phyloP scores from a whole-genome alignment of 2,113 vertebrate species.

The Neoarius graeffei region DNA sequence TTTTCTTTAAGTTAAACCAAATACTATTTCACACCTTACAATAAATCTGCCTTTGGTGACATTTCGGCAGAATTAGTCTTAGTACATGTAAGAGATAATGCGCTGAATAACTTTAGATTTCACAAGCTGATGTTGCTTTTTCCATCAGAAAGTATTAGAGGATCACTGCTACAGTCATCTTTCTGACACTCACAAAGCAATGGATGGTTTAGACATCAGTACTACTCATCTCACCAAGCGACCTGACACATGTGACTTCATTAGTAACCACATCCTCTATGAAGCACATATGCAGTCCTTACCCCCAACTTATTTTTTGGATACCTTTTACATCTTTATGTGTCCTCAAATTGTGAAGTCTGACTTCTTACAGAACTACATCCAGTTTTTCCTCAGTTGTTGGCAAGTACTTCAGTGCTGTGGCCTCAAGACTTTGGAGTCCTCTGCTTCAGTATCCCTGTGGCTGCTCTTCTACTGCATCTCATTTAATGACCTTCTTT shows the following conservation, averaged over 20 bases:
- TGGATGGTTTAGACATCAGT: background rate
- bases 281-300: background rate
- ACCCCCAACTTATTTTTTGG: background rate
- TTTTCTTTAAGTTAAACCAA: background rate
- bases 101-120: background rate
- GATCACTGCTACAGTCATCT: background rate
- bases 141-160: background rate
- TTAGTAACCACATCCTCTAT: background rate
- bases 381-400: background rate
- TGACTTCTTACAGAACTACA: background rate
- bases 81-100: background rate
- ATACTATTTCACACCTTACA: background rate
- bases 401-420: background rate
- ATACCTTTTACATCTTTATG: background rate
- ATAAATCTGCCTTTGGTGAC: background rate
- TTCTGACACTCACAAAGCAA: background rate
- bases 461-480: background rate
- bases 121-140: background rate
- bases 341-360: background rate
- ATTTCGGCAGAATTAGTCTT: background rate
- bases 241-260: background rate
- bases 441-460: background rate
- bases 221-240: background rate
- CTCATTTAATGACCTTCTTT: background rate
- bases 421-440: background rate